A percentile compares a stretch with the other conserved stretches of the same genome.
These are phyloP conservation scores for Azemiops feae DNA, from an alignment of 2,113 vertebrate genomes.

Conservation along the genomic window DNA sequence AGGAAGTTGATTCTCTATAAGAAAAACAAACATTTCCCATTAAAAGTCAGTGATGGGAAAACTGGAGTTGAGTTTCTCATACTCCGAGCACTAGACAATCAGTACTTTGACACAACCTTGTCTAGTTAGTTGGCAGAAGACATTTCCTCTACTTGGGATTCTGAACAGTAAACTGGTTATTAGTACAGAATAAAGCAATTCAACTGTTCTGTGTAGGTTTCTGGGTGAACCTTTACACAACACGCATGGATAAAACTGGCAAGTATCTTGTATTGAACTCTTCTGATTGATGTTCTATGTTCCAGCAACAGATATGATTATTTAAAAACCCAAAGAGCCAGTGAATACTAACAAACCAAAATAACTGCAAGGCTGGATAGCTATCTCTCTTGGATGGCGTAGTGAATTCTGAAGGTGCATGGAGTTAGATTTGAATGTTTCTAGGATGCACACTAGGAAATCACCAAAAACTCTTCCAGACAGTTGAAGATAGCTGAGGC, in stretches of 20 bases:
- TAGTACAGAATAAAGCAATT: background rate
- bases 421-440: background rate
- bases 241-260: constrained; percentile 26
- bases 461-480: constrained; percentile 26
- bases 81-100: background rate
- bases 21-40: constrained; percentile 1
- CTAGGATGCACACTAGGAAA: constrained; percentile 17
- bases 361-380: constrained; percentile 16
- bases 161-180: background rate
- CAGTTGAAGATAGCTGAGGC: constrained; percentile 4
- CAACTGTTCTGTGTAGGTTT: background rate
- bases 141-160: background rate
- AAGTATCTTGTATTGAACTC: constrained; percentile 40
- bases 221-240: background rate
- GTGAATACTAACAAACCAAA: constrained; percentile 51
- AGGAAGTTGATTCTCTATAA: constrained; percentile 91
- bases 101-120: background rate
- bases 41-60: rapidly evolving
- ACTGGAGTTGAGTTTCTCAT: background rate
- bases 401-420: background rate
- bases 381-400: background rate
- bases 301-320: constrained; percentile 36
- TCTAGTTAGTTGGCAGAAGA: background rate
- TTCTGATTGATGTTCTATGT: constrained; percentile 27
- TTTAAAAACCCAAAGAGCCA: constrained; percentile 46